A percentile compares a stretch with the other conserved stretches of the same genome.
These are phyloP conservation scores for Coleophora flavipennella DNA, from an alignment of 2,888 invertebrate species.

Conservation along the genomic window DNA sequence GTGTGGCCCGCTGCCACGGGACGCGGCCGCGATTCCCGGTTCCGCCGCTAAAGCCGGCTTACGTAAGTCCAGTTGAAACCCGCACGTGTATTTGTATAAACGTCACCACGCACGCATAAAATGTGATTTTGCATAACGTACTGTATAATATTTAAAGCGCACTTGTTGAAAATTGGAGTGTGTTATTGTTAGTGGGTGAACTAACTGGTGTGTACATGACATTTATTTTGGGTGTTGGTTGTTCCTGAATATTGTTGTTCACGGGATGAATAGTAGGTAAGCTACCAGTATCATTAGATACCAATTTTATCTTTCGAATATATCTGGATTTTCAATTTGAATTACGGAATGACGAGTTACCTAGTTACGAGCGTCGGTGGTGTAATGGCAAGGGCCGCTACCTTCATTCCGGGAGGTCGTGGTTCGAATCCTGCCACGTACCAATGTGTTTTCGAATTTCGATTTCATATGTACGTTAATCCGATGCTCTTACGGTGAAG, in stretches of 20 bases:
- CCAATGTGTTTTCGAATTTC: no score
- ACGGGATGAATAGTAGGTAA: background rate
- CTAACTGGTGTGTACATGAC: background rate
- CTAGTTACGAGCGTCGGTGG: no score
- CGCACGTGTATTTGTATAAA: conserved; percentile 1
- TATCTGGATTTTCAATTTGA: no score
- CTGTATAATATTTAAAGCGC: background rate
- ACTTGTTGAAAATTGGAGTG: background rate
- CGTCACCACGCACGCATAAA: no score
- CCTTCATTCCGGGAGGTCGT: no score
- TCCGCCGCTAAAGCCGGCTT: conserved; percentile 32
- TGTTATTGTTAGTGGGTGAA: background rate
- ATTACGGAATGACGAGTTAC: no score
- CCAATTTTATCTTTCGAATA: no score
- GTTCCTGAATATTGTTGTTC: background rate
- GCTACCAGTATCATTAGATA: background rate
- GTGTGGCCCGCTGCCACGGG: conserved; percentile 44
- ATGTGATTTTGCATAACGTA: no score
- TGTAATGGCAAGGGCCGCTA: no score
- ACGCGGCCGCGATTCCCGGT: conserved; percentile 29
- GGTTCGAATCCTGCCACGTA: no score
- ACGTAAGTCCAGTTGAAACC: conserved; percentile 42
- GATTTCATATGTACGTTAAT: no score
- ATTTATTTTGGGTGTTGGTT: background rate
- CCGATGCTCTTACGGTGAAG: no score